These are phyloP conservation scores for Philantomba maxwellii DNA, from an alignment of 2,113 vertebrate genomes.

Conservation along the genomic window DNA sequence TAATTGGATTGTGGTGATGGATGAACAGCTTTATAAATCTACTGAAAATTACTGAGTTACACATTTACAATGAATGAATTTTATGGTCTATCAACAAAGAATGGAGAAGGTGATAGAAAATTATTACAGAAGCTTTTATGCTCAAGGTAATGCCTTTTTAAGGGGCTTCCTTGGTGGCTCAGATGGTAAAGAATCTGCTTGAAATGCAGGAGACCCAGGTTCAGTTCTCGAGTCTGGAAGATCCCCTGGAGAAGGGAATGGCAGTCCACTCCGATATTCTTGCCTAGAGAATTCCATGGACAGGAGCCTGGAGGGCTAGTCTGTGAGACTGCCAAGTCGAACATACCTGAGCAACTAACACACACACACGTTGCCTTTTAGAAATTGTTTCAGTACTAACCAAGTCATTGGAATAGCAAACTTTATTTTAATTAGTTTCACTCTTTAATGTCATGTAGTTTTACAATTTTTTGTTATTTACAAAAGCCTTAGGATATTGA, in stretches of 20 bases:
- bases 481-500: neutral
- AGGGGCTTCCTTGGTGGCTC: neutral
- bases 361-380: neutral
- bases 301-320: neutral
- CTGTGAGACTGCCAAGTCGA: neutral
- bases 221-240: neutral
- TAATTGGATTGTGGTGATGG: neutral
- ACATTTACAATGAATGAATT: neutral
- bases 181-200: neutral
- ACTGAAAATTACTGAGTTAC: neutral
- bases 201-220: neutral
- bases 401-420: neutral
- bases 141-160: neutral
- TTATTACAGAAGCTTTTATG: neutral
- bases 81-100: neutral
- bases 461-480: neutral
- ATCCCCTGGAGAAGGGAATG: neutral
- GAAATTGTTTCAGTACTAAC: neutral
- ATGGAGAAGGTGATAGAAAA: neutral
- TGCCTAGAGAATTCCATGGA: neutral
- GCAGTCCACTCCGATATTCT: neutral
- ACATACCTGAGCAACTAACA: neutral
- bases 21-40: neutral
- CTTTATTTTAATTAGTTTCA: constrained; percentile 21
- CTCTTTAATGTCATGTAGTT: neutral